phyloP scores from a whole-genome alignment of 2,113 vertebrate species.

The Enhydra lutris region DNA sequence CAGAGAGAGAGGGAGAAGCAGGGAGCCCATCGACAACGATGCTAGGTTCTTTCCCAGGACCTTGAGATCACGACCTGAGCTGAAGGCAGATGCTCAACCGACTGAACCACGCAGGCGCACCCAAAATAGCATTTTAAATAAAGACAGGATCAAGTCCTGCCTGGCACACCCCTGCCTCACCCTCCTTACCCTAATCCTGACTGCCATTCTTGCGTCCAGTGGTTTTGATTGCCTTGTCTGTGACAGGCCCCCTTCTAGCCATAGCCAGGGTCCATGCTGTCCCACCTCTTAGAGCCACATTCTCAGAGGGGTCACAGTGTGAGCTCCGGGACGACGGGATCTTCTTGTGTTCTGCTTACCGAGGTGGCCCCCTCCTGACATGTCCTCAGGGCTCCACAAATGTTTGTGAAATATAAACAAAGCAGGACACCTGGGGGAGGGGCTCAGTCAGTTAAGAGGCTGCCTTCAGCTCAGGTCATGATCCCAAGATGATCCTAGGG shows the following conservation, averaged over 20 bases:
- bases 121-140: background rate
- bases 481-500: background rate
- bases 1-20: background rate
- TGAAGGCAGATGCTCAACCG: background rate
- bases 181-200: background rate
- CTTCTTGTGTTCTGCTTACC: background rate
- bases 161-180: background rate
- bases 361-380: background rate
- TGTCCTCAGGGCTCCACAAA: background rate
- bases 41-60: background rate
- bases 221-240: too few species aligned
- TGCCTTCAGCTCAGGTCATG: background rate
- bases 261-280: fast-evolving
- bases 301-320: background rate
- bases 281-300: fast-evolving
- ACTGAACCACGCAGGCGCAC: background rate
- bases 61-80: background rate
- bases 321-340: background rate
- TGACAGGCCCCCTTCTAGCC: background rate
- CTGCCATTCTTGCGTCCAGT: background rate
- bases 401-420: background rate
- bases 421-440: background rate
- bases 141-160: background rate
- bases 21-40: fast-evolving
- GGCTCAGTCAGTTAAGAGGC: background rate